Evolutionary conservation across 2,113 vertebrate species (phyloP).

Genomic region (Indri indri): DNA sequence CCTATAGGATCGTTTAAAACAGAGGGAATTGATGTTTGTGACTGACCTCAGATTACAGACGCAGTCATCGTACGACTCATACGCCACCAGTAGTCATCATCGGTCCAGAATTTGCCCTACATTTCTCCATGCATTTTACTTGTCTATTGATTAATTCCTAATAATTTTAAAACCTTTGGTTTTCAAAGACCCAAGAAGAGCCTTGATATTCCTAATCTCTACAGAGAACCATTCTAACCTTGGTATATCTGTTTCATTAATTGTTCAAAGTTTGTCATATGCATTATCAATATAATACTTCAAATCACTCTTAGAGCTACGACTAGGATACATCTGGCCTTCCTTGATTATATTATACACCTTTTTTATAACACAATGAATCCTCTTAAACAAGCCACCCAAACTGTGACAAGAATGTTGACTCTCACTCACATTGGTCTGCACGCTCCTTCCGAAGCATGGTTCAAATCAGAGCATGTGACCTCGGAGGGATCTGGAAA

Average conservation of each 20-base stretch:
- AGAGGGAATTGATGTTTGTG: background rate
- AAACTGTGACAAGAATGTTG: background rate
- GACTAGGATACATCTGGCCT: background rate
- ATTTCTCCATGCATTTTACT: background rate
- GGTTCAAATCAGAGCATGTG: background rate
- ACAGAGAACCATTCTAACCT: background rate
- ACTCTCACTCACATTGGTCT: background rate
- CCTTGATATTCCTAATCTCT: background rate
- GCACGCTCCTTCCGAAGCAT: background rate
- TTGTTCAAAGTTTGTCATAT: background rate
- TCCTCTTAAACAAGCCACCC: background rate
- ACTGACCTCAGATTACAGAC: background rate
- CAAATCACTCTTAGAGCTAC: background rate
- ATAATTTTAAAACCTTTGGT: background rate
- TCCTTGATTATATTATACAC: background rate
- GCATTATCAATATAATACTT: background rate
- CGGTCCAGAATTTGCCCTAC: background rate
- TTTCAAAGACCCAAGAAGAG: background rate
- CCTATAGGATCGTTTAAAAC: background rate
- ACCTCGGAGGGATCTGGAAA: background rate
- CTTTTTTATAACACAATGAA: background rate
- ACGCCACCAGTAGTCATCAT: conserved; percentile 13
- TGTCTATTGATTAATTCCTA: background rate
- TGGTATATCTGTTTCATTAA: background rate
- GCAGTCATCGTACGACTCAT: background rate